Evolutionary conservation across 2,888 invertebrate genomes (phyloP).

Genomic region (Ernsta delagoae): DNA sequence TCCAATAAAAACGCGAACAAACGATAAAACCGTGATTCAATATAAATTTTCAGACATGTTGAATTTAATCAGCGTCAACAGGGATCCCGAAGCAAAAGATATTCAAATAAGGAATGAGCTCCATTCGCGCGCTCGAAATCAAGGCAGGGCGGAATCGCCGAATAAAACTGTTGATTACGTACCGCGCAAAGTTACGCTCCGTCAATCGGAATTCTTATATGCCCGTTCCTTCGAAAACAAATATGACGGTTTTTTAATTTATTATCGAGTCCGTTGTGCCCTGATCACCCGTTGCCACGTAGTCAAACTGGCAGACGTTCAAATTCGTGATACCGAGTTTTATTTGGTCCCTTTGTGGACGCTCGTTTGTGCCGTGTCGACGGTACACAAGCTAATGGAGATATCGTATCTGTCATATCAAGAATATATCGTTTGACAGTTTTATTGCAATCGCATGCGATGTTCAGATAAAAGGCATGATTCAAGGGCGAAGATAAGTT

Average conservation of each 20-base stretch:
- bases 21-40: slow-evolving; percentile 44
- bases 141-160: slow-evolving; percentile 70
- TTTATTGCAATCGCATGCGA: slow-evolving; percentile 74
- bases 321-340: slow-evolving; percentile 63
- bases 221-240: slow-evolving; percentile 74
- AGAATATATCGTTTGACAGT: slow-evolving; percentile 74
- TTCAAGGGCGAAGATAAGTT: slow-evolving; percentile 50
- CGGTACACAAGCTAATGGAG: slow-evolving; percentile 72
- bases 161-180: slow-evolving; percentile 80
- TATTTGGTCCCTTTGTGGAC: slow-evolving; percentile 62
- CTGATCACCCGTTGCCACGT: slow-evolving; percentile 54
- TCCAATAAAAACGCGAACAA: slow-evolving; percentile 37
- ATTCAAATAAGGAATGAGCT: slow-evolving; percentile 68
- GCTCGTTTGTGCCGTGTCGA: slow-evolving; percentile 65
- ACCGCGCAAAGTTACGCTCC: slow-evolving; percentile 73
- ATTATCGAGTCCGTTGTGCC: slow-evolving; percentile 64
- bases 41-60: slow-evolving; percentile 55
- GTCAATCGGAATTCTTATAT: slow-evolving; percentile 77
- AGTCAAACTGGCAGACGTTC: slow-evolving; percentile 54
- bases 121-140: slow-evolving; percentile 63
- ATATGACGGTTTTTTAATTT: slow-evolving; percentile 81
- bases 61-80: slow-evolving; percentile 68
- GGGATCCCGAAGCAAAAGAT: slow-evolving; percentile 60
- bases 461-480: slow-evolving; percentile 64
- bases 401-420: slow-evolving; percentile 78